A percentile compares a stretch with the other conserved stretches of the same genome.
phyloP scores from a whole-genome alignment of 2,888 invertebrate species.

The Drosophila acutilabella region DNA sequence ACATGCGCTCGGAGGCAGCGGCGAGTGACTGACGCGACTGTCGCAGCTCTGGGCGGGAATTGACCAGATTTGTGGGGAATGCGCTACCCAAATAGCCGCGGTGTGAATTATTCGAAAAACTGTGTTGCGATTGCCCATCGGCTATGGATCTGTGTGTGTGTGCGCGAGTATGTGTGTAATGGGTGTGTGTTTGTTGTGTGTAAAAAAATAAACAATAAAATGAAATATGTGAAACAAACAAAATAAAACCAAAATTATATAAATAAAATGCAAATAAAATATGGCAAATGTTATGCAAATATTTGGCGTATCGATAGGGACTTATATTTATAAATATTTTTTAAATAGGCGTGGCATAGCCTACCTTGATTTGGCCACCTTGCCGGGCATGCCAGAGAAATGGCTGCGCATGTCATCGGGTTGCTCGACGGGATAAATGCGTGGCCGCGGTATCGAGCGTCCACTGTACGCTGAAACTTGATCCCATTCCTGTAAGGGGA shows the following conservation, averaged over 20 bases:
- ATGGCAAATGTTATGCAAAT: slow-evolving; percentile 42
- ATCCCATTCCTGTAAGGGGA: slow-evolving; percentile 89
- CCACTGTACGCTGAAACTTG: slow-evolving; percentile 96
- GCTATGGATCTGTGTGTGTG: slow-evolving; percentile 89
- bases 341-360: slow-evolving; percentile 32
- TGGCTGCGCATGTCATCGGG: slow-evolving; percentile 92
- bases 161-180: slow-evolving; percentile 27
- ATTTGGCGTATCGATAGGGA: slow-evolving; percentile 7
- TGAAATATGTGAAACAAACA: slow-evolving; percentile 41
- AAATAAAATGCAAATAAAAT: slow-evolving; percentile 41
- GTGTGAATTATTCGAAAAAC: slow-evolving; percentile 93
- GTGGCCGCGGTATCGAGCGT: slow-evolving; percentile 94
- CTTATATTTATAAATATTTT: background rate
- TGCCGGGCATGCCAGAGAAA: slow-evolving; percentile 89
- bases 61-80: slow-evolving; percentile 91
- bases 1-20: slow-evolving; percentile 92
- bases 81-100: slow-evolving; percentile 89
- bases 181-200: slow-evolving; percentile 29
- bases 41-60: slow-evolving; percentile 92
- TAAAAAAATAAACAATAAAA: slow-evolving; percentile 38
- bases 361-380: slow-evolving; percentile 85
- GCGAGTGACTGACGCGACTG: slow-evolving; percentile 94
- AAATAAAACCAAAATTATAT: slow-evolving; percentile 49
- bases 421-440: slow-evolving; percentile 91
- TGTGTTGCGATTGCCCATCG: slow-evolving; percentile 95